These are phyloP conservation scores for Nymphalis c-album DNA, from an alignment of 2,888 invertebrate species.

Conservation along the genomic window DNA sequence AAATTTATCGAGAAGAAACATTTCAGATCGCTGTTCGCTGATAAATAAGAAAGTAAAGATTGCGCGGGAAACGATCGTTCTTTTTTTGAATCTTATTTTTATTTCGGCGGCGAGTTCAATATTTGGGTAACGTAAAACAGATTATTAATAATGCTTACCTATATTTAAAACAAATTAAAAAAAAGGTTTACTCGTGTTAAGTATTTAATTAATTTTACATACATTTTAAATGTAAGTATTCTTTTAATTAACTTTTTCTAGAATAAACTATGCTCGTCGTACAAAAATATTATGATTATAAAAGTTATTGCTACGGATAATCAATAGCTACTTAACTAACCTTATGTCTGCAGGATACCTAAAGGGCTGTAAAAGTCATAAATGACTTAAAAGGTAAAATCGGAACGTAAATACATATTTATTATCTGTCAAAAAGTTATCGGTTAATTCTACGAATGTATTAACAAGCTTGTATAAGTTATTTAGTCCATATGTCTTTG, in stretches of 20 bases:
- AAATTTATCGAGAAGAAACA: constrained; percentile 34
- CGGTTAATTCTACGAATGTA: constrained; percentile 13
- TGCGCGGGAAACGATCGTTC: constrained; percentile 17
- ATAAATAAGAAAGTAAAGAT: constrained; percentile 19
- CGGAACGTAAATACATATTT: constrained; percentile 10
- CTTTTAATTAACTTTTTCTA: too few species aligned
- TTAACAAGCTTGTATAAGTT: constrained; percentile 8
- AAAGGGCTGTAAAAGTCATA: too few species aligned
- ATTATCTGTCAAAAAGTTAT: constrained; percentile 17
- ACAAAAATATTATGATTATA: too few species aligned
- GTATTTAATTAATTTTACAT: too few species aligned
- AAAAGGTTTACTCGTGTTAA: too few species aligned
- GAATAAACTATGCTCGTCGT: too few species aligned
- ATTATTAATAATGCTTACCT: neutral
- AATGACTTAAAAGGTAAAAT: constrained; percentile 8
- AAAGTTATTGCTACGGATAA: too few species aligned
- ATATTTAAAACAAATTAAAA: too few species aligned
- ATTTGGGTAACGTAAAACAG: neutral
- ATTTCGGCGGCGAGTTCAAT: neutral
- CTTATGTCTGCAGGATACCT: too few species aligned
- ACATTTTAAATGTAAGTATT: too few species aligned
- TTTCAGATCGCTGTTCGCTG: constrained; percentile 20
- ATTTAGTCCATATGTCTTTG: constrained; percentile 17
- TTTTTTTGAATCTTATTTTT: constrained; percentile 14
- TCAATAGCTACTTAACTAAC: too few species aligned